Conservation (phyloP, 2,113 vertebrate genomes). For the Alethe castanea region DNA sequence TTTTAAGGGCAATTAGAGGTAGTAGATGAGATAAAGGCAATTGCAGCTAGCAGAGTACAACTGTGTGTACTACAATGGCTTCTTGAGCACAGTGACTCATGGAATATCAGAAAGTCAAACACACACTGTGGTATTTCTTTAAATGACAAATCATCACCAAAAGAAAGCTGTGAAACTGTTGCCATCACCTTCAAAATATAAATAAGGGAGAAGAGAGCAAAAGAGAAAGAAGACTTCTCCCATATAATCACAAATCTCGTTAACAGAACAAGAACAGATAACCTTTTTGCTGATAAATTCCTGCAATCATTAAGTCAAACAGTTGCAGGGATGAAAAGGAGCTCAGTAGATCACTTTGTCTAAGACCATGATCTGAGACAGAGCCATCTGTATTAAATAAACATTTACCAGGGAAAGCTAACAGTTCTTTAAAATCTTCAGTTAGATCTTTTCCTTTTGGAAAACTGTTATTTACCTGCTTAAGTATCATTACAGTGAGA, state of each 20-base stretch:
- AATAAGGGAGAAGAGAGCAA: background rate
- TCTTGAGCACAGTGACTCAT: background rate
- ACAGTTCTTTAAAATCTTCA: background rate
- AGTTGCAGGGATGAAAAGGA: background rate
- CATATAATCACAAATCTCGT: background rate
- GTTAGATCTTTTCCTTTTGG: background rate
- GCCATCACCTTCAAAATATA: background rate
- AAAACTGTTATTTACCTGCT: background rate
- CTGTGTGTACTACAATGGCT: background rate
- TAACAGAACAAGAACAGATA: background rate
- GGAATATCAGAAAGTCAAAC: background rate
- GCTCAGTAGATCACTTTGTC: background rate
- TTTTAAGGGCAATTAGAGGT: background rate
- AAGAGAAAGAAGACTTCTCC: background rate
- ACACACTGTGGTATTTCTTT: background rate
- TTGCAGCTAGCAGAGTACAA: background rate
- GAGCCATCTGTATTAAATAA: background rate
- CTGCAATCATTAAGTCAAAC: background rate
- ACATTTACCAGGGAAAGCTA: background rate
- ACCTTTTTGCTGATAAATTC: background rate
- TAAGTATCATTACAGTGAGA: background rate
- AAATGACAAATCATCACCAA: background rate
- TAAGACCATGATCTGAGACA: background rate
- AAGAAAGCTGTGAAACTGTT: background rate
- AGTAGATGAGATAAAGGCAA: background rate